These are phyloP conservation scores for Papilio xuthus DNA, from an alignment of 1,140 invertebrate genomes.

Conservation along the genomic window DNA sequence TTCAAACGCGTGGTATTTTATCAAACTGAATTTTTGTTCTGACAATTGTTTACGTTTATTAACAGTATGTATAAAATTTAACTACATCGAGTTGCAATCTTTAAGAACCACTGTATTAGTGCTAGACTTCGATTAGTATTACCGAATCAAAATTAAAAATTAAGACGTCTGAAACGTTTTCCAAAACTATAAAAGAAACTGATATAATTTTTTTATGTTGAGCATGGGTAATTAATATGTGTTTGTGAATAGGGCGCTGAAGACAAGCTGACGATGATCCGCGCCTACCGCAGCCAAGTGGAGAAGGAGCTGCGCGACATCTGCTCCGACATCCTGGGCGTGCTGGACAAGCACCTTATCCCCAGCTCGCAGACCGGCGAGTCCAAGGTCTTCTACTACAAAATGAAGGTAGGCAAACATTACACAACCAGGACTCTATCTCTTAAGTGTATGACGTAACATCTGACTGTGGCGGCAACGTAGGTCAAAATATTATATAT, in stretches of 20 bases:
- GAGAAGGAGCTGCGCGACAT: slow-evolving; percentile 98
- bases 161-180: background rate
- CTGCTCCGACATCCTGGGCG: slow-evolving; percentile 96
- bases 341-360: slow-evolving; percentile 97
- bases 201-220: slow-evolving; percentile 15
- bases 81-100: no score
- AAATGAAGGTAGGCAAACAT: slow-evolving; percentile 89
- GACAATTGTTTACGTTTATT: no score
- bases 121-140: no score
- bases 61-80: no score
- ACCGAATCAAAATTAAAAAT: no score
- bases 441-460: background rate
- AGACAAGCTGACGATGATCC: slow-evolving; percentile 96
- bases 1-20: background rate
- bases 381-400: slow-evolving; percentile 99
- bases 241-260: slow-evolving; percentile 85
- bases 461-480: background rate
- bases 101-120: no score
- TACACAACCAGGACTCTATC: background rate
- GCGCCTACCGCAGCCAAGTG: slow-evolving; percentile 95
- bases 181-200: background rate
- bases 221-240: background rate
- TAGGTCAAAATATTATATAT: background rate
- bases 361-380: slow-evolving; percentile 95
- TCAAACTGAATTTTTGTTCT: background rate